phyloP scores from a whole-genome alignment of 2,888 invertebrate species.

The Aethes cnicana region DNA sequence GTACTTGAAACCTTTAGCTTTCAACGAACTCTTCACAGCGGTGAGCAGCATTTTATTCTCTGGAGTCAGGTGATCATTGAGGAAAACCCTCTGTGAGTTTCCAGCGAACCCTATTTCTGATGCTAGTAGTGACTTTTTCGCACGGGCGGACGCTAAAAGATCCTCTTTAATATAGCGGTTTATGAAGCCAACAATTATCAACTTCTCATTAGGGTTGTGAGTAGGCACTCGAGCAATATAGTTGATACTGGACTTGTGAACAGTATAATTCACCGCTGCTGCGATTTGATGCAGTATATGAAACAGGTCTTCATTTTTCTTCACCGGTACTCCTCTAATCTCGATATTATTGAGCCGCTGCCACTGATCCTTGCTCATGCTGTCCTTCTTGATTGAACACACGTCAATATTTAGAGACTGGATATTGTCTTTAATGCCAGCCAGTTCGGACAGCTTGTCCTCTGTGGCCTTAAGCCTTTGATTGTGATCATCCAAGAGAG shows the following conservation, averaged over 20 bases:
- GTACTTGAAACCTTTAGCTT: background rate
- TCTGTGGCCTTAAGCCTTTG: too few relatives aligned
- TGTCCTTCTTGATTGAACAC: too few relatives aligned
- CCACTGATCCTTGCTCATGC: too few relatives aligned
- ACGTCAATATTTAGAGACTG: too few relatives aligned
- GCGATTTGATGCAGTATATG: background rate
- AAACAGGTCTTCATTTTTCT: background rate
- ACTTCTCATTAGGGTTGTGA: background rate
- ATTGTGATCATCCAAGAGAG: too few relatives aligned
- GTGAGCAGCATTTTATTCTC: background rate
- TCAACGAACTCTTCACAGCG: background rate
- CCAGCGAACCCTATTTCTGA: background rate
- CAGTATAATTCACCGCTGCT: background rate
- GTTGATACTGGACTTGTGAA: background rate
- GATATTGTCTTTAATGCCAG: too few relatives aligned
- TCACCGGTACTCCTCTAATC: background rate
- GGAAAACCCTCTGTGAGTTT: background rate
- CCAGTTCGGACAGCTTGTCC: too few relatives aligned
- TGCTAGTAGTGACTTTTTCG: background rate
- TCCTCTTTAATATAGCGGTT: conserved; percentile 9
- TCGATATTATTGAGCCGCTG: too few relatives aligned
- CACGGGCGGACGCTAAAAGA: background rate
- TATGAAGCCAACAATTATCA: background rate
- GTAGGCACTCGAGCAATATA: background rate
- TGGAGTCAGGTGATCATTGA: conserved; percentile 6